Base-by-base conservation (phyloP, 1,140 invertebrate species). In the Aphaenogaster ashmeadi region DNA sequence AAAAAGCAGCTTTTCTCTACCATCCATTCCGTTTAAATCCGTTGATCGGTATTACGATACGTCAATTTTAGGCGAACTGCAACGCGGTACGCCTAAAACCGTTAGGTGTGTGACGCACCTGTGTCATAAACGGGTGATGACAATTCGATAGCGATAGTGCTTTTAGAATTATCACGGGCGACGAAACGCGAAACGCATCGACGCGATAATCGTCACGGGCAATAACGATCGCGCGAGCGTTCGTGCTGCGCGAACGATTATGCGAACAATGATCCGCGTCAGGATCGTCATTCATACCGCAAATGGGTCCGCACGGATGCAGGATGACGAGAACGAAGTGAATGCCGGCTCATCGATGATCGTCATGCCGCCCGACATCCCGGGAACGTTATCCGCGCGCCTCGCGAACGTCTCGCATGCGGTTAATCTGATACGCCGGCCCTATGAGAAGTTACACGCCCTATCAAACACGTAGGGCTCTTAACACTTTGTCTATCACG, bases 271-370 rank as follows among this genome's bases (percentile, higher is more conserved):
- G 80, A 74, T 75, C 36, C n/a, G 13, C 8, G 54, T 21, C 27
- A n/a, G 54, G 44, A 62, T 56, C 50, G 79, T 21, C 66, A 38
- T 47, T 84, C 52, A 75, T 84, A 44, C 41, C 41, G 27, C 67
- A 18, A 64, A 62, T 71, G 80, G 9, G 41, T 84, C 41, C 33
- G 67, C 36, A 67, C 54, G 54, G 33, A 47, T 27, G 41, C 62
- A 69, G 38, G 80, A 84, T 74, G 80, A 84, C 54, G 69, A 9
- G 80, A 84, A 84, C 80, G 69, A 75, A 52, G 80, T 75, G 80
- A 84, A 84, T 84, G 80, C 21, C 56, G 69, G 80, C 13, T 18
- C 36, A 11, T 64, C 75, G 58, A 79, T 44, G 75, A 62, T 64
- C n/a, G 67, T 60, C 33, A 84, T 84, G 41, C 69, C 80, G 33